These are phyloP conservation scores for Nyctalus aviator DNA, from an alignment of 2,797 vertebrate genomes.

Conservation along the genomic window DNA sequence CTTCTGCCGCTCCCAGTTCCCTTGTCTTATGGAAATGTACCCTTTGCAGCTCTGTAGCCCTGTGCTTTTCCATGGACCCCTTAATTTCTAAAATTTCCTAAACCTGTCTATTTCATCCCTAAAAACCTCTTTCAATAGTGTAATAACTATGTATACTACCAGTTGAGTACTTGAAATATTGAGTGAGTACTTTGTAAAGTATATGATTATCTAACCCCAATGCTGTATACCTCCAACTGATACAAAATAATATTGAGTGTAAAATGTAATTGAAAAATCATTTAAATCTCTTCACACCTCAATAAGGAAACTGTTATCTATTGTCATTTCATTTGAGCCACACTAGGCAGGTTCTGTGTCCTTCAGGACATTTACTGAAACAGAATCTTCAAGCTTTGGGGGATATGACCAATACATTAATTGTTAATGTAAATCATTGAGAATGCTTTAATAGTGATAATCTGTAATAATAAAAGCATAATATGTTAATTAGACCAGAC, in stretches of 20 bases:
- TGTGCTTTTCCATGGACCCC: no score
- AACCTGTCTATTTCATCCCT: no score
- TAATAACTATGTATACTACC: neutral
- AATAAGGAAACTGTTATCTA: neutral
- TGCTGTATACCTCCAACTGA: neutral
- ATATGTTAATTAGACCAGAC: no score
- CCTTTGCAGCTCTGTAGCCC: no score
- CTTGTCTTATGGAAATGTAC: no score
- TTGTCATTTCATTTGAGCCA: neutral
- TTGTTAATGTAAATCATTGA: neutral
- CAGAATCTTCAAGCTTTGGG: neutral
- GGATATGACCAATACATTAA: neutral
- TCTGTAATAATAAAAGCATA: neutral
- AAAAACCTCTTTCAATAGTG: neutral
- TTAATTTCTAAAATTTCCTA: no score
- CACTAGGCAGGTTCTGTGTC: neutral
- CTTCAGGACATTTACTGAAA: neutral
- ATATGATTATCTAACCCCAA: neutral
- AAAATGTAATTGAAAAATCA: neutral
- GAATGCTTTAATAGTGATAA: neutral
- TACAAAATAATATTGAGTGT: neutral
- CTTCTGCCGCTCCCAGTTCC: no score
- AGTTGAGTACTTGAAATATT: neutral
- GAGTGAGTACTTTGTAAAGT: neutral
- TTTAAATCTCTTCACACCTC: neutral